These are phyloP conservation scores for Meloidogyne exigua DNA, from an alignment of 1,140 invertebrate genomes.

Conservation along the genomic window DNA sequence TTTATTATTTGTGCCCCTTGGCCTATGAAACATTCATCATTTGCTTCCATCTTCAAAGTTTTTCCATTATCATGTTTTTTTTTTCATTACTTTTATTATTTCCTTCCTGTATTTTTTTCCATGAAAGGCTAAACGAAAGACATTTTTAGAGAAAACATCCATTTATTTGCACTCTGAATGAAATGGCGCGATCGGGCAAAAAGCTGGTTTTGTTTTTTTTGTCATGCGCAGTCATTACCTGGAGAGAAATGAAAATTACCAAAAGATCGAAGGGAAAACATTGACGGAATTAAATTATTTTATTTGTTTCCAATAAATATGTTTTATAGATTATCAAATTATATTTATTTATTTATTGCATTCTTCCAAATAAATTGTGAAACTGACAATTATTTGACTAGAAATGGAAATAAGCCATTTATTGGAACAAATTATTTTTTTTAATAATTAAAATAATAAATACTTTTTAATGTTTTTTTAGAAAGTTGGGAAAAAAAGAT, in stretches of 20 bases:
- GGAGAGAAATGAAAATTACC: not conserved
- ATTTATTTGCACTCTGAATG: not conserved
- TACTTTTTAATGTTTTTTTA: not conserved
- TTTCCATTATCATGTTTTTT: not conserved
- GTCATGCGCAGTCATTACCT: not conserved
- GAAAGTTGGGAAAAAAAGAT: too few relatives aligned
- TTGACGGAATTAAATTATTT: not conserved
- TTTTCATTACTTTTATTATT: not conserved
- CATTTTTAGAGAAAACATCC: not conserved
- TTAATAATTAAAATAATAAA: not conserved
- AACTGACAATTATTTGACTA: not conserved
- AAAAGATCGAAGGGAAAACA: not conserved
- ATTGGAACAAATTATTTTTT: not conserved
- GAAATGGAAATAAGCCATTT: not conserved
- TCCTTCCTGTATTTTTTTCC: not conserved
- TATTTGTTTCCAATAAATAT: slow-evolving; percentile 2
- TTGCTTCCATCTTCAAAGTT: not conserved
- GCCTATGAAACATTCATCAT: not conserved
- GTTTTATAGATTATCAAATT: not conserved
- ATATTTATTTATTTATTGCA: not conserved
- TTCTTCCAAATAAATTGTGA: not conserved
- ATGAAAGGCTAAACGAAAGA: not conserved
- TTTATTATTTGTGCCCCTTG: not conserved
- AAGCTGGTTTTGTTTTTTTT: not conserved
- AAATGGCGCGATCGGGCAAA: not conserved